These are phyloP conservation scores for Plutella xylostella DNA, from an alignment of 2,888 invertebrate species.

Conservation along the genomic window DNA sequence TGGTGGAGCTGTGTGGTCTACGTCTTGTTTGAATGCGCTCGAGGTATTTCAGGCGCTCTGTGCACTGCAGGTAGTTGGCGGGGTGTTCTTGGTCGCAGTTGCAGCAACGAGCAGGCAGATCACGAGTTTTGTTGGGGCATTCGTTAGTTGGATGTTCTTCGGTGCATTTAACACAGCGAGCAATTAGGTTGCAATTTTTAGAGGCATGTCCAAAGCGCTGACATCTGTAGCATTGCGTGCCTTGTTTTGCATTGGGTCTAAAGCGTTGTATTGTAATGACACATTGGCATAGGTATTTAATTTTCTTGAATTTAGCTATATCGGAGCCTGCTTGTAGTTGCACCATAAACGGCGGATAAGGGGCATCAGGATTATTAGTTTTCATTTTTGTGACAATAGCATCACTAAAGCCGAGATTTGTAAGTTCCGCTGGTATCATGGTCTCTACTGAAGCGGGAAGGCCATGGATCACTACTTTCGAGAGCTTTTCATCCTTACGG, in stretches of 20 bases:
- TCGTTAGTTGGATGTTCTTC: conserved; percentile 8
- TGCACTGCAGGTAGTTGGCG: not conserved
- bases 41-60: not conserved
- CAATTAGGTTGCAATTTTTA: conserved; percentile 13
- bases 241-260: not conserved
- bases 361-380: conserved; percentile 18
- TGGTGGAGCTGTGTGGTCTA: not conserved
- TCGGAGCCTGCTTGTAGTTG: conserved; percentile 28
- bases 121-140: conserved; percentile 10
- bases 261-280: conserved; percentile 11
- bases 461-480: not conserved
- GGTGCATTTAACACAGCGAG: conserved; percentile 15
- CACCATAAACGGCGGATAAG: conserved; percentile 22
- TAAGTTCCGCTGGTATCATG: not conserved
- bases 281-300: conserved; percentile 14
- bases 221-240: conserved; percentile 17
- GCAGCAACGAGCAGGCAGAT: not conserved
- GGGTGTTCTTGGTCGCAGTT: not conserved
- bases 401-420: not conserved
- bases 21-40: not conserved
- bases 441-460: not conserved
- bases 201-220: conserved; percentile 15
- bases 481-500: not conserved
- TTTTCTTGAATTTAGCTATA: conserved; percentile 13
- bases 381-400: not conserved